Base-by-base conservation (phyloP, 2,113 vertebrate genomes). In the Rhabdornis inornatus region DNA sequence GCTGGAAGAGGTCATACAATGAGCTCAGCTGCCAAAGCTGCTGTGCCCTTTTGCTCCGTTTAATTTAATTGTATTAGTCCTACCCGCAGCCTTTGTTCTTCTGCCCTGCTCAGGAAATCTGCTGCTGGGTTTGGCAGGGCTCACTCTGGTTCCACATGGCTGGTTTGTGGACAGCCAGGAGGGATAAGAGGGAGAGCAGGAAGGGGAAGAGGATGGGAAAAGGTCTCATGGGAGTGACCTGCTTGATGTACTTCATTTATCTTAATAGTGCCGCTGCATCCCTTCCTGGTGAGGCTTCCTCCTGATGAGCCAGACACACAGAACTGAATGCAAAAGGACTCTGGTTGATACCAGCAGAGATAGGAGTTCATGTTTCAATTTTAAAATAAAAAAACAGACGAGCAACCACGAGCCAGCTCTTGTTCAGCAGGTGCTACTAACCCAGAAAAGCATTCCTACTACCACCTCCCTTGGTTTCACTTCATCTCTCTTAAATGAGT, bases 81-180 rank as follows among this genome's bases (percentile, higher is more conserved):
- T 93, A 72, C 71, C 92, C 7, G 0, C 15, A 19, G 77, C 95
- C 83, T 96, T 95, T 96, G 88, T 96, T 97, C 86, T 86, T 92
- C 63, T 0, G 0, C 53, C 53, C 66, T 0, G 0, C 64, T 93
- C 90, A 95, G 88, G 90, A 94, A 93, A 95, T 77, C 86, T 93
- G 86, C 83, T 93, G 78, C 89, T 96, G 92, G 79, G 89, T 90
- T 96, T 94, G 92, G 95, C 92, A 92, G 24, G 35, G 52, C 53
- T 85, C 4, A 0, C 49, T 77, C 89, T 94, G 72, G 55, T 68
- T 90, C 39, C 59, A 66, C 80, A 42, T 22, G 71, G 30, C 80
- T 96, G 92, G 60, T 92, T 86, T 94, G 91, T 10, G 31, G 89
- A 66, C 72, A 94, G 91, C 76, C 89, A 74, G 89, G 50, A 94